Conservation (phyloP, 2,888 invertebrate genomes). For the Coenonympha arcania region DNA sequence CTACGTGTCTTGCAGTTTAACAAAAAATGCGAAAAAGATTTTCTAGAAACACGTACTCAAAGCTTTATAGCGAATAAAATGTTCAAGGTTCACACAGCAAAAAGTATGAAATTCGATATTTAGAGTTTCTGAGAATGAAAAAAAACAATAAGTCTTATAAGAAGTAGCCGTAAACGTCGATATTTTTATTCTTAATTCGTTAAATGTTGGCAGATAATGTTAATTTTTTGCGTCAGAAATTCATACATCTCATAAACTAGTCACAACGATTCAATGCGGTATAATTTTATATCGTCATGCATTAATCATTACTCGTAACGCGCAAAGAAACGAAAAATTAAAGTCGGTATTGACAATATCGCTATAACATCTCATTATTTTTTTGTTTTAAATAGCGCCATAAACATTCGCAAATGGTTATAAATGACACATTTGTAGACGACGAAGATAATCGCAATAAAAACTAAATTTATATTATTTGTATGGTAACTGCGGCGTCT, state of each 20-base stretch:
- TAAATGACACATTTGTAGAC: constrained; percentile 52
- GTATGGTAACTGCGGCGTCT: constrained; percentile 44
- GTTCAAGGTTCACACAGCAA: no score
- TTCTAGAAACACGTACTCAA: no score
- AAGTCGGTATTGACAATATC: constrained; percentile 33
- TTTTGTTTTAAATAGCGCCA: constrained; percentile 35
- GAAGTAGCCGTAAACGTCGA: neutral
- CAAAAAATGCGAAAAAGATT: no score
- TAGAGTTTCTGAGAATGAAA: neutral
- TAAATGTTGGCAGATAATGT: neutral
- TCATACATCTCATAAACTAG: constrained; percentile 7
- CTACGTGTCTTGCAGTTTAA: no score
- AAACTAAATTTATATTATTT: constrained; percentile 39
- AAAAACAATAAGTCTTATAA: neutral
- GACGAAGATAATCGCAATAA: constrained; percentile 44
- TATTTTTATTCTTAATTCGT: neutral
- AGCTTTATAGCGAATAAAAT: no score
- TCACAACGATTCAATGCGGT: neutral
- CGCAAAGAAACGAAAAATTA: constrained; percentile 10
- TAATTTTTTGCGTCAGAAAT: constrained; percentile 3
- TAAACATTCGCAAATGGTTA: constrained; percentile 46
- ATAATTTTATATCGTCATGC: constrained; percentile 12
- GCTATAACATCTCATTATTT: constrained; percentile 43
- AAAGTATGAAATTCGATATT: neutral
- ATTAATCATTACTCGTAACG: constrained; percentile 18